A percentile compares a stretch with the other conserved stretches of the same genome.
phyloP scores from a whole-genome alignment of 2,888 invertebrate genomes.

The Euclidia mi region DNA sequence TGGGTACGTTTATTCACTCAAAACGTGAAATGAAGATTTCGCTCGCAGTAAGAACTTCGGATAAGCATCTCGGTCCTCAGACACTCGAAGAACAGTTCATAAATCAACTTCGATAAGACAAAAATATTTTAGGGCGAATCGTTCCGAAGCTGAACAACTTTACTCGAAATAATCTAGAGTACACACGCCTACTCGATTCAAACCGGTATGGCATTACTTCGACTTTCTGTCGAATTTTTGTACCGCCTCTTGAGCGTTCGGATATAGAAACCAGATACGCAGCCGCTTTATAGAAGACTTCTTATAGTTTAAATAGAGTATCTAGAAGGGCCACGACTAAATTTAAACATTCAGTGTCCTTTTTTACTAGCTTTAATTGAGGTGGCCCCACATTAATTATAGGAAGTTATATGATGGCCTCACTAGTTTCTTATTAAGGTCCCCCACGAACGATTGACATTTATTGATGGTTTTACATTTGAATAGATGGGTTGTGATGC shows the following conservation, averaged over 20 bases:
- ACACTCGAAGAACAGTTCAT: conserved; percentile 36
- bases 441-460: conserved; percentile 10
- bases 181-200: conserved; percentile 54
- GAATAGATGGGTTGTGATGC: conserved; percentile 17
- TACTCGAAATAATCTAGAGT: conserved; percentile 47
- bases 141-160: conserved; percentile 36
- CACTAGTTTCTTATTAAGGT: conserved; percentile 3
- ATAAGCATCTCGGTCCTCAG: conserved; percentile 47
- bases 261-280: conserved; percentile 79
- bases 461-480: conserved; percentile 19
- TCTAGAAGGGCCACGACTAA: conserved; percentile 55
- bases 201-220: conserved; percentile 65
- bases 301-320: conserved; percentile 55
- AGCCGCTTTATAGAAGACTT: conserved; percentile 63
- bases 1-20: conserved; percentile 4
- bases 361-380: conserved; percentile 4
- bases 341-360: conserved; percentile 35
- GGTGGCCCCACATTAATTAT: conserved; percentile 12
- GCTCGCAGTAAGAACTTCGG: conserved; percentile 39
- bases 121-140: conserved; percentile 50
- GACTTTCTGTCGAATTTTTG: conserved; percentile 74
- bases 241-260: conserved; percentile 67
- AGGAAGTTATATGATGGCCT: conserved; percentile 13
- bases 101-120: conserved; percentile 58
- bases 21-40: conserved; percentile 28